phyloP scores from a whole-genome alignment of 1,140 invertebrate species.

The Zaprionus inermis region DNA sequence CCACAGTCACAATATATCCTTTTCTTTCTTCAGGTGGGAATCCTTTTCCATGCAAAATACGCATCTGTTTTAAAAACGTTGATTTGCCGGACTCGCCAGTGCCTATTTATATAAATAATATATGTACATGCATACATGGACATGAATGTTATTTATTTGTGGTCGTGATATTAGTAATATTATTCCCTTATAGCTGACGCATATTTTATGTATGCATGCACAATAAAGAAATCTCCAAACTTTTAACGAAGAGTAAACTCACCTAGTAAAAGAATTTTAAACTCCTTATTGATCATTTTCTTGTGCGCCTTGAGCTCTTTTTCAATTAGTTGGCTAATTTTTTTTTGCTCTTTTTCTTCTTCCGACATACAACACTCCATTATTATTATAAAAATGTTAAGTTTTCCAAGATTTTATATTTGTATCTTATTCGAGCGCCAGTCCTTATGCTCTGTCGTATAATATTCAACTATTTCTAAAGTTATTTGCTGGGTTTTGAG shows the following conservation, averaged over 20 bases:
- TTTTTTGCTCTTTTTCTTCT: not conserved
- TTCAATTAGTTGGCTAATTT: not conserved
- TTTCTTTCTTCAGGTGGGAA: conserved; percentile 99
- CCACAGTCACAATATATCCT: conserved; percentile 98
- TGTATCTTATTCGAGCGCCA: not conserved
- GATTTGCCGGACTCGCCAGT: conserved; percentile 99
- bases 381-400: not conserved
- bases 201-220: not conserved
- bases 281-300: not conserved
- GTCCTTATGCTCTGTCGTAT: not conserved
- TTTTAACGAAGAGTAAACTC: not conserved
- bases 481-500: not conserved
- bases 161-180: not conserved
- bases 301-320: not conserved
- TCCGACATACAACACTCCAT: not conserved
- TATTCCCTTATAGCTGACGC: not conserved
- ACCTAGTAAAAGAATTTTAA: not conserved
- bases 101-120: conserved; percentile 86
- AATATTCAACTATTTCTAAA: not conserved
- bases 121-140: not conserved
- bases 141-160: not conserved
- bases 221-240: not conserved
- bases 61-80: conserved; percentile 99
- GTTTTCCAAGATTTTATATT: not conserved
- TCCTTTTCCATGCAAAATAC: conserved; percentile 99